Evolutionary conservation across 2,797 vertebrate genomes (phyloP), one percentile per base, ranked within the genome.

Genomic region (Tokudaia muenninki): DNA sequence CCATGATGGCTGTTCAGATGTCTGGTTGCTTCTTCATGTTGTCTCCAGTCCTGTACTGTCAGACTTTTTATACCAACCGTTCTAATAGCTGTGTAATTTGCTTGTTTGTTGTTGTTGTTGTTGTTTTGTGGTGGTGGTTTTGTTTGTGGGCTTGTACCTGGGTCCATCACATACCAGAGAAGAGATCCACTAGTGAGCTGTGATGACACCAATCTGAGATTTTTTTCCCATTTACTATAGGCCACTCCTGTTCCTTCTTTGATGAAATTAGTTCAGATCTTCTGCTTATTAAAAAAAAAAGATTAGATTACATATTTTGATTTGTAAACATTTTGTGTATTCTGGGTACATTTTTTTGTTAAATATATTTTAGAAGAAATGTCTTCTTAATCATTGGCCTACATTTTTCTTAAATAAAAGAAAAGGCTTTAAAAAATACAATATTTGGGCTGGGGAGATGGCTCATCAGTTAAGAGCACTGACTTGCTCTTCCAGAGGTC

Each of bases 291-390:
- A 19, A 47, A 87, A 95, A 82, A 74, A 70, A 55, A 55, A 34
- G 2, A 17, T 44, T 55, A 22, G 31, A 52, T 57, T 88, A 12
- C 72, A 34, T 72, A 1, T 88, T 86, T 84, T 88, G 65, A 55
- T 41, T 83, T 88, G 70, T 89, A 52, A 96, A 13, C 37, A n/a
- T 83, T 92, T 81, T 96, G 81, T 90, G 50, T 91, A 78, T 81
- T 90, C 22, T 87, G 37, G 11, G 50, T 82, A 81, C 29, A 10
- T 84, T 81, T 12, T 79, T 93, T 94, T 37, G 22, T 86, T 72
- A 17, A 75, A 41, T 89, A 17, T 90, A 57, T 80, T 95, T 91
- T 87, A 77, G 50, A 91, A 55, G 88, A 24, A 16, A 26, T 24
- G 17, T 94, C 92, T 41, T 24, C 37, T 31, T 59, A 83, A 4